Evolutionary conservation across 2,888 invertebrate genomes (phyloP).

Genomic region (Tetragnatha montana): DNA sequence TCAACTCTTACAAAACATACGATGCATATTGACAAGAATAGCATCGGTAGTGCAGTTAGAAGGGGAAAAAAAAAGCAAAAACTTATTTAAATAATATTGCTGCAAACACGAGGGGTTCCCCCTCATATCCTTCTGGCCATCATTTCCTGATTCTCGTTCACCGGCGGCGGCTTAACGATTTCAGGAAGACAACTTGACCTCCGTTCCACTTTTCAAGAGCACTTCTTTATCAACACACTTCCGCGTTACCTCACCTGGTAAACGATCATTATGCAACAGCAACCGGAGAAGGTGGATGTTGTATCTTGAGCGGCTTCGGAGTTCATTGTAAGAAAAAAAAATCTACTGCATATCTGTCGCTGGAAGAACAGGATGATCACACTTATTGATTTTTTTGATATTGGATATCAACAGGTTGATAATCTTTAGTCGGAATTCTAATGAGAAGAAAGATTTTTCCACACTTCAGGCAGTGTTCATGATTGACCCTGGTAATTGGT

Average conservation of each 20-base stretch:
- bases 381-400: not conserved
- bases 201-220: slow-evolving; percentile 5
- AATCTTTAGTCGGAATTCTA: not conserved
- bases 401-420: not conserved
- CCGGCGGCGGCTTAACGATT: not conserved
- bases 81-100: no score
- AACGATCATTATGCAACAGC: not conserved
- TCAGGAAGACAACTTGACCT: not conserved
- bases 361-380: not conserved
- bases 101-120: no score
- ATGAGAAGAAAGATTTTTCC: not conserved
- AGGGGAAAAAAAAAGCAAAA: no score
- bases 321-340: not conserved
- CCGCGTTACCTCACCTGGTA: not conserved
- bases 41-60: no score
- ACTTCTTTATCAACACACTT: not conserved
- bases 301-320: not conserved
- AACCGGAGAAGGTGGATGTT: not conserved
- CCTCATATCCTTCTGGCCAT: no score
- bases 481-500: not conserved
- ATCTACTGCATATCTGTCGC: not conserved
- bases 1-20: no score
- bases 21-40: no score
- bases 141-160: not conserved
- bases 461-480: not conserved